Evolutionary conservation across 1,140 invertebrate species (phyloP).

Genomic region (Adoxophyes honmai): DNA sequence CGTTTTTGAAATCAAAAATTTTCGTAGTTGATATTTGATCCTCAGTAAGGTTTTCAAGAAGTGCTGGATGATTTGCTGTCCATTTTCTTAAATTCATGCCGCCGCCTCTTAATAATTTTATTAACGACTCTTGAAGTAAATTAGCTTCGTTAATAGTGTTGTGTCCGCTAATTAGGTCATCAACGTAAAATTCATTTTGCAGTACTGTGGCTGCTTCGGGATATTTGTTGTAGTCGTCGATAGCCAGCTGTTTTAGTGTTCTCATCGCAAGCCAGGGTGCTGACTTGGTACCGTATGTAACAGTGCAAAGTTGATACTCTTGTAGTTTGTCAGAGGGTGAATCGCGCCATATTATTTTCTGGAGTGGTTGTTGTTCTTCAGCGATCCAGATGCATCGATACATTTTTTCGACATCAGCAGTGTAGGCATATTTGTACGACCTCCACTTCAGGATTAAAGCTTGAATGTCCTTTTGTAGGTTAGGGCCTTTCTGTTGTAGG

Average conservation of each 20-base stretch:
- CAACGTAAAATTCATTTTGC: conserved; percentile 5
- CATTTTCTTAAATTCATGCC: background rate
- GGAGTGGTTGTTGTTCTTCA: conserved; percentile 27
- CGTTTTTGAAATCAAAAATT: background rate
- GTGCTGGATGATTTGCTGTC: background rate
- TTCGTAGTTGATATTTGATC: background rate
- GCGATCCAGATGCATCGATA: conserved; percentile 33
- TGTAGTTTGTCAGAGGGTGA: background rate
- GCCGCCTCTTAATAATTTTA: background rate
- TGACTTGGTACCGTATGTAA: conserved; percentile 5
- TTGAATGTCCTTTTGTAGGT: conserved; percentile 16
- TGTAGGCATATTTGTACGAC: conserved; percentile 32
- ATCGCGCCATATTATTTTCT: conserved; percentile 48
- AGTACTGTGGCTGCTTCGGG: background rate
- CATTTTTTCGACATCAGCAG: conserved; percentile 49
- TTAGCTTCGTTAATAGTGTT: background rate
- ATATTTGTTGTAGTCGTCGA: background rate
- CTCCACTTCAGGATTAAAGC: conserved; percentile 33
- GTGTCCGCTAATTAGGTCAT: background rate
- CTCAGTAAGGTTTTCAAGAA: background rate
- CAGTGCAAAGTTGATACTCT: background rate
- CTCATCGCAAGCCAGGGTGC: conserved; percentile 11
- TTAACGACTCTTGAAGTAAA: background rate
- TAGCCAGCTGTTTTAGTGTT: background rate
- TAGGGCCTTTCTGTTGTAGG: conserved; percentile 7